A percentile compares a stretch with the other conserved stretches of the same genome.
phyloP scores from a whole-genome alignment of 2,888 invertebrate species.

The Stenichneumon culpator region DNA sequence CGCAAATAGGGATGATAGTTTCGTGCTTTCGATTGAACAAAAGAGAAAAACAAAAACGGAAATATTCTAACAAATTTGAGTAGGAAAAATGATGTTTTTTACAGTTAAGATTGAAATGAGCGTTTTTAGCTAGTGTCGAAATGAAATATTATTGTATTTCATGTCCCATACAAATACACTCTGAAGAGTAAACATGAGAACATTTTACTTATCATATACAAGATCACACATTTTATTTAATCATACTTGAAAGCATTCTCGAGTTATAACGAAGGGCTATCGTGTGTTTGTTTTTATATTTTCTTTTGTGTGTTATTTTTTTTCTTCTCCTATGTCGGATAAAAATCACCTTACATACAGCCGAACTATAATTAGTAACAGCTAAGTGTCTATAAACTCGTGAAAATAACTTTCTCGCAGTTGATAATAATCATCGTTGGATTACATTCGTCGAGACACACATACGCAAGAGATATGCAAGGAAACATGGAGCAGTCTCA shows the following conservation, averaged over 20 bases:
- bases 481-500: conserved; percentile 68
- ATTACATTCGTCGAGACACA: conserved; percentile 70
- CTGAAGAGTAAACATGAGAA: conserved; percentile 54
- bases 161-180: conserved; percentile 53
- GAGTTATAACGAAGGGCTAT: conserved; percentile 49
- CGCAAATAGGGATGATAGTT: conserved; percentile 8
- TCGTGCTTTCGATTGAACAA: neutral
- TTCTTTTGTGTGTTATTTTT: neutral
- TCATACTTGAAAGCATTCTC: conserved; percentile 51
- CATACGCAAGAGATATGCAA: conserved; percentile 72
- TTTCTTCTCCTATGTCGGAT: conserved; percentile 37
- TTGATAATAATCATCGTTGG: conserved; percentile 63
- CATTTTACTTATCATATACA: conserved; percentile 53
- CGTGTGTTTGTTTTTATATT: conserved; percentile 6
- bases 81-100: conserved; percentile 25
- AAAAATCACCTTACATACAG: conserved; percentile 58
- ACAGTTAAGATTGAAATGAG: conserved; percentile 53
- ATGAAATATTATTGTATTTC: conserved; percentile 56
- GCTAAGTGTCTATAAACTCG: conserved; percentile 68
- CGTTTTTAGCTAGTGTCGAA: conserved; percentile 35
- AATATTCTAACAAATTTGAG: conserved; percentile 26
- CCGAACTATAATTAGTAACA: conserved; percentile 62
- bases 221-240: conserved; percentile 56
- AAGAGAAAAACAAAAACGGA: conserved; percentile 3
- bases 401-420: conserved; percentile 69